Evolutionary conservation across 1,140 invertebrate species (phyloP).

Genomic region (Meteorus sp.): DNA sequence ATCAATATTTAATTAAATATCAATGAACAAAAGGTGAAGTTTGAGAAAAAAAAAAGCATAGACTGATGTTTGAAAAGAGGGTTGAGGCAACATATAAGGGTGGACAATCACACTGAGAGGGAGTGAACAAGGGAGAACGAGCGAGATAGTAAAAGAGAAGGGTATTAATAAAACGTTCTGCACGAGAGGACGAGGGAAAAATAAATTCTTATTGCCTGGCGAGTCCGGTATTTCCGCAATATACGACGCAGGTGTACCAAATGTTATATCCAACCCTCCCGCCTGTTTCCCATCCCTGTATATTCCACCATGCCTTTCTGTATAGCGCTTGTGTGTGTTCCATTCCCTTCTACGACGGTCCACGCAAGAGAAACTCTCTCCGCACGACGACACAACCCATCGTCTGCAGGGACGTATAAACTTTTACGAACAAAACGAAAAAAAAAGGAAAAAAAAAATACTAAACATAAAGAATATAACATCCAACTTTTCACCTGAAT

Average conservation of each 20-base stretch:
- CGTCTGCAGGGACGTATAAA: constrained; percentile 10
- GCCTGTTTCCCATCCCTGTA: constrained; percentile 16
- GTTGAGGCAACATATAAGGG: constrained; percentile 18
- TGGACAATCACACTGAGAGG: too few species aligned
- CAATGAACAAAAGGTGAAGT: constrained; percentile 16
- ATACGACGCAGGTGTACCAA: constrained; percentile 57
- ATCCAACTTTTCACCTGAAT: background rate
- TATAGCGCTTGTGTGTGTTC: too few species aligned
- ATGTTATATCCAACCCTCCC: constrained; percentile 39
- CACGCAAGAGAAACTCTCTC: constrained; percentile 32
- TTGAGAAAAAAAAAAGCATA: constrained; percentile 28
- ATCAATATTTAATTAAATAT: background rate
- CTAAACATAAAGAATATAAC: background rate
- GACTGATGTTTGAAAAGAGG: constrained; percentile 35
- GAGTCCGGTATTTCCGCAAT: constrained; percentile 57
- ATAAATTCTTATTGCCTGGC: constrained; percentile 55
- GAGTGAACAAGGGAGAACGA: too few species aligned
- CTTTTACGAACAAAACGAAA: background rate
- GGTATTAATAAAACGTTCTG: constrained; percentile 54
- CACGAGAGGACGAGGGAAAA: constrained; percentile 35
- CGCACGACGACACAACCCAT: constrained; percentile 25
- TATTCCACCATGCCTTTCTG: background rate
- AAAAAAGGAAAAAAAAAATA: background rate
- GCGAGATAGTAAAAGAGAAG: constrained; percentile 28
- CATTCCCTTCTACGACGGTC: constrained; percentile 14